These are phyloP conservation scores for Branchipolynoe longqiensis DNA, from an alignment of 2,888 invertebrate genomes.

Conservation along the genomic window DNA sequence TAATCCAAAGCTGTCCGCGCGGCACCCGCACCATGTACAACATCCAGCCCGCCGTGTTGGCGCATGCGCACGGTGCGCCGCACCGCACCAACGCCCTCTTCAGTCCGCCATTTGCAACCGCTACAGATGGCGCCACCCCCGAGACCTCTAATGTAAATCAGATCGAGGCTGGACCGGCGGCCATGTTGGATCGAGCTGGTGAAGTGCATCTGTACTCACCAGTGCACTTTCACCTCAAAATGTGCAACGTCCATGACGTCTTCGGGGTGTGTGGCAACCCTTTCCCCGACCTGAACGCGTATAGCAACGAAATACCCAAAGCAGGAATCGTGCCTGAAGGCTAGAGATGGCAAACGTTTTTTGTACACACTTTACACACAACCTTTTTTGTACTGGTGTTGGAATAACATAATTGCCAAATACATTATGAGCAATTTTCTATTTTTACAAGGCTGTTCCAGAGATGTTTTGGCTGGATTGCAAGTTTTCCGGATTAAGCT, in stretches of 20 bases:
- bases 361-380: too few species aligned
- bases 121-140: background rate
- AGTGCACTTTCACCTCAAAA: slow-evolving; percentile 48
- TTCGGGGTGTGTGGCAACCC: slow-evolving; percentile 56
- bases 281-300: slow-evolving; percentile 56
- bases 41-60: slow-evolving; percentile 1
- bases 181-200: background rate
- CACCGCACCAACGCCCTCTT: background rate
- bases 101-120: background rate
- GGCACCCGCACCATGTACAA: slow-evolving; percentile 58
- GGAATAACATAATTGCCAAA: too few species aligned
- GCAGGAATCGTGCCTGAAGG: background rate
- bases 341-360: too few species aligned
- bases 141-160: background rate
- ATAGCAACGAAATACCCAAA: slow-evolving; percentile 26
- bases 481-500: too few species aligned
- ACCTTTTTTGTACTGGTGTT: too few species aligned
- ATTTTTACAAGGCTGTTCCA: too few species aligned
- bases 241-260: slow-evolving; percentile 57
- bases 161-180: background rate
- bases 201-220: slow-evolving; percentile 10
- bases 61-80: background rate
- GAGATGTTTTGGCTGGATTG: too few species aligned
- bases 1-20: slow-evolving; percentile 57
- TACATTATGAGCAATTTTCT: too few species aligned